Conservation (phyloP, 2,113 vertebrate species). For the Parotia lawesii region DNA sequence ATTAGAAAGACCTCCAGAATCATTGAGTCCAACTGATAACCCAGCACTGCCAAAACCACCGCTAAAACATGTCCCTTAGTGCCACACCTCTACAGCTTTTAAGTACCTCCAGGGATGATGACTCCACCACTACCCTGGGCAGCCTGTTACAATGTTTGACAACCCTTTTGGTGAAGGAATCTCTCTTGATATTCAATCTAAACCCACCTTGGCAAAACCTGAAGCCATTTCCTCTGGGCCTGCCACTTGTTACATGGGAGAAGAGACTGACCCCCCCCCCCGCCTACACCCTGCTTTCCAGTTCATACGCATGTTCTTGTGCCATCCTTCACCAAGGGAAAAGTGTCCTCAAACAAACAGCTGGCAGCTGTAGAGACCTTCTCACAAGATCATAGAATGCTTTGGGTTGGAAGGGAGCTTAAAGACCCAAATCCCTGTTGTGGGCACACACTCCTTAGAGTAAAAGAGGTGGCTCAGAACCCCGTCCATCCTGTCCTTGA, state of each 20-base stretch:
- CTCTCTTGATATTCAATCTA: background rate
- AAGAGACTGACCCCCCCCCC: background rate
- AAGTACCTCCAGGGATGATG: background rate
- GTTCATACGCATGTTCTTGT: background rate
- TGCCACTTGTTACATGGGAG: background rate
- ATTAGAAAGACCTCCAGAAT: background rate
- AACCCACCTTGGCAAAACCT: background rate
- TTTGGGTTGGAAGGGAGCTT: background rate
- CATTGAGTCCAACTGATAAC: fast-evolving
- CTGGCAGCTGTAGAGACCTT: background rate
- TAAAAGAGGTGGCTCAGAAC: background rate
- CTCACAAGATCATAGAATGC: background rate
- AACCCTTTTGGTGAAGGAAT: background rate
- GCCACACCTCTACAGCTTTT: background rate
- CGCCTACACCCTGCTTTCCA: background rate
- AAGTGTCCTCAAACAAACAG: background rate
- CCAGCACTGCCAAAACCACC: background rate
- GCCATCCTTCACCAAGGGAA: background rate
- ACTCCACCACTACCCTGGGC: too few species aligned
- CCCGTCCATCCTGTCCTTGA: background rate
- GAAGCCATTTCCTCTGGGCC: background rate
- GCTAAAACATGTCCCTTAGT: fast-evolving
- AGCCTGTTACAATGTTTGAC: background rate
- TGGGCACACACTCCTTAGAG: background rate
- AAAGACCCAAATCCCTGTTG: background rate